Conservation (phyloP, 2,113 vertebrate genomes). For the Nibea albiflora region DNA sequence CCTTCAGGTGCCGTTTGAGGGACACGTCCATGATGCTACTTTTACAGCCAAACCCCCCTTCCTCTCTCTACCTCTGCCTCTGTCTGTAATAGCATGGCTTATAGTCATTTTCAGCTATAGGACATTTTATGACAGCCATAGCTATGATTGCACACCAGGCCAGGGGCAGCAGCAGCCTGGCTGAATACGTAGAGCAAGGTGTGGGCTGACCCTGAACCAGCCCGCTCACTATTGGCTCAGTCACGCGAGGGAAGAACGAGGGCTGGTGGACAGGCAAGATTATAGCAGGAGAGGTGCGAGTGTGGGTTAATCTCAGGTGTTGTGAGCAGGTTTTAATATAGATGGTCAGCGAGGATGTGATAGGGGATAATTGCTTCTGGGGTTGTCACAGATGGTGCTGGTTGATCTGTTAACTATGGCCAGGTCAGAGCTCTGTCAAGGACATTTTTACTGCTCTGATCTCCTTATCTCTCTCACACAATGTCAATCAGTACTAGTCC, state of each 20-base stretch:
- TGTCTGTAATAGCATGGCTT: slow-evolving; percentile 73
- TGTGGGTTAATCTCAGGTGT: slow-evolving; percentile 78
- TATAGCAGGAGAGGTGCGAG: slow-evolving; percentile 60
- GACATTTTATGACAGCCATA: slow-evolving; percentile 76
- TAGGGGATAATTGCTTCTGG: slow-evolving; percentile 82
- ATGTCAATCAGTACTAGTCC: slow-evolving; percentile 59
- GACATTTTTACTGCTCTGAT: slow-evolving; percentile 74
- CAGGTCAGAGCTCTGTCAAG: slow-evolving; percentile 71
- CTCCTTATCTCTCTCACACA: slow-evolving; percentile 61
- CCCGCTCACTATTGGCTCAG: slow-evolving; percentile 40
- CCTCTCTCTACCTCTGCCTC: slow-evolving; percentile 47
- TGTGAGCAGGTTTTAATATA: slow-evolving; percentile 79
- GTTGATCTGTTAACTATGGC: slow-evolving; percentile 76
- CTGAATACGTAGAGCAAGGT: slow-evolving; percentile 46
- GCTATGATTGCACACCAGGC: slow-evolving; percentile 62
- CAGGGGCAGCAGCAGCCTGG: slow-evolving; percentile 50
- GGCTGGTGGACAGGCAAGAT: slow-evolving; percentile 54
- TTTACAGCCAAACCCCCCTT: slow-evolving; percentile 68
- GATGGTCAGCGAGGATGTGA: slow-evolving; percentile 73
- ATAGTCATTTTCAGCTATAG: slow-evolving; percentile 71
- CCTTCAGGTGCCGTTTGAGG: slow-evolving; percentile 77
- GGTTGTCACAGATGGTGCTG: slow-evolving; percentile 82
- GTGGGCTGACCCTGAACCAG: slow-evolving; percentile 74
- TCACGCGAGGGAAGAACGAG: neutral
- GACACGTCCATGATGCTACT: slow-evolving; percentile 63